Base-by-base conservation (phyloP, 2,113 vertebrate species). In the Hyaena hyaena region DNA sequence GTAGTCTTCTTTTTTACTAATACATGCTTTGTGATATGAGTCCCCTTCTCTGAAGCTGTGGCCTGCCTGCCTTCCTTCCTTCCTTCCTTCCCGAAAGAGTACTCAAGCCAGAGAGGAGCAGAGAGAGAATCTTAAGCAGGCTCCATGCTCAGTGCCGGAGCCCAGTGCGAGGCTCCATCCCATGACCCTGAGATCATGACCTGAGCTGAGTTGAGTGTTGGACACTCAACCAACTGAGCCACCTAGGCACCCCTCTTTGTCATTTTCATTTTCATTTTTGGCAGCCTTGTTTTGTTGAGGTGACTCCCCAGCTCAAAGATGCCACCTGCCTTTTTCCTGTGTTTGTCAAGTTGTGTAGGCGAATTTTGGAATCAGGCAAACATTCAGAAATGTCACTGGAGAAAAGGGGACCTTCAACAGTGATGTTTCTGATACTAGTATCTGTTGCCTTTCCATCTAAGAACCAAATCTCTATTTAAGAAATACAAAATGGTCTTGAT, bases 401-500 rank as follows among this genome's bases (percentile, higher is more conserved):
- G 31, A 92, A 87, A 87, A 65, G 26, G 48, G 86, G 26, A 55
- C 28, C 15, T 58, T 77, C 5, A 91, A 1, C 15, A 91, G 28
- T 48, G 33, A 53, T 90, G 53, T 76, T 96, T 93, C 91, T 50
- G 5, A 69, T 93, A 28, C 26, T 90, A 71, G 16, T 71, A 33
- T 65, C 48, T 88, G 2, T 82, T 94, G 71, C 45, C 19, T 3
- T 95, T 95, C 23, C 35, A 39, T 77, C 45, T 31, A 63, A 82
- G n/a, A 89, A 84, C 17, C 65, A 95, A 63, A 83, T 88, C n/a
- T 90, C 96, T 74, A 43, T 76, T 95, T 91, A n/a, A 96, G 24
- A 97, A 81, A 58, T 65, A 28, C 9, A 45, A 15, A 79, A 65
- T 79, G 28, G 50, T 33, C 17, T 92, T 26, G 28, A 77, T 81